These are phyloP conservation scores for Conus ventricosus DNA, from an alignment of 1,140 invertebrate species.

Conservation along the genomic window DNA sequence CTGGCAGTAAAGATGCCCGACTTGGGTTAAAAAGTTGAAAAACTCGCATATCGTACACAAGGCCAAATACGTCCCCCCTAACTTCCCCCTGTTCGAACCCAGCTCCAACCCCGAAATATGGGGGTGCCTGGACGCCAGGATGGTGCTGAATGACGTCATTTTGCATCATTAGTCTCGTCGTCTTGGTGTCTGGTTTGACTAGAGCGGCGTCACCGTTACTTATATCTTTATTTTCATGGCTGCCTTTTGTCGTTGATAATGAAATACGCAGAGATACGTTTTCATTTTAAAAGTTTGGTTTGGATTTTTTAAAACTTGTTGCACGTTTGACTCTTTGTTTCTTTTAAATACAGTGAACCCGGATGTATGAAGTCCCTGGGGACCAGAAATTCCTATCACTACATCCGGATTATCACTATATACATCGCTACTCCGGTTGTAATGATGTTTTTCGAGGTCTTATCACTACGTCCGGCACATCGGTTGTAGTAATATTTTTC, in stretches of 20 bases:
- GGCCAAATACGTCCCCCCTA: slow-evolving; percentile 45
- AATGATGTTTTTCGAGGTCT: too few relatives aligned
- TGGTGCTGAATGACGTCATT: slow-evolving; percentile 48
- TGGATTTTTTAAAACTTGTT: neutral
- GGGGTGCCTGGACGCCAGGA: slow-evolving; percentile 49
- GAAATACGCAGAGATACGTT: neutral
- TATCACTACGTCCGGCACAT: too few relatives aligned
- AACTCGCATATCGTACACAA: slow-evolving; percentile 42
- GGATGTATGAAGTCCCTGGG: too few relatives aligned
- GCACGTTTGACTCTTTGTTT: neutral
- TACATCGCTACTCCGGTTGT: too few relatives aligned
- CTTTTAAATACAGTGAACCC: too few relatives aligned
- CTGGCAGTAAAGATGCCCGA: slow-evolving; percentile 38
- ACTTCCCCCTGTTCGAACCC: slow-evolving; percentile 36
- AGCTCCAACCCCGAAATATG: slow-evolving; percentile 41
- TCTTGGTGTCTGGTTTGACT: too few relatives aligned
- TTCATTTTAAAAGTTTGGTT: neutral
- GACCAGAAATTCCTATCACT: too few relatives aligned
- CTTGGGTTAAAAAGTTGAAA: slow-evolving; percentile 45
- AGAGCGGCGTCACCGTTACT: too few relatives aligned
- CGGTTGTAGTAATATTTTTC: too few relatives aligned
- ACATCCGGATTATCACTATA: too few relatives aligned
- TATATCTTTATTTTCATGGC: neutral
- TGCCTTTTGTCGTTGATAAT: neutral
- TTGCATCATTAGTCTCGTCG: too few relatives aligned